These are phyloP conservation scores for Lampris incognitus DNA, from an alignment of 2,113 vertebrate genomes.

Conservation along the genomic window DNA sequence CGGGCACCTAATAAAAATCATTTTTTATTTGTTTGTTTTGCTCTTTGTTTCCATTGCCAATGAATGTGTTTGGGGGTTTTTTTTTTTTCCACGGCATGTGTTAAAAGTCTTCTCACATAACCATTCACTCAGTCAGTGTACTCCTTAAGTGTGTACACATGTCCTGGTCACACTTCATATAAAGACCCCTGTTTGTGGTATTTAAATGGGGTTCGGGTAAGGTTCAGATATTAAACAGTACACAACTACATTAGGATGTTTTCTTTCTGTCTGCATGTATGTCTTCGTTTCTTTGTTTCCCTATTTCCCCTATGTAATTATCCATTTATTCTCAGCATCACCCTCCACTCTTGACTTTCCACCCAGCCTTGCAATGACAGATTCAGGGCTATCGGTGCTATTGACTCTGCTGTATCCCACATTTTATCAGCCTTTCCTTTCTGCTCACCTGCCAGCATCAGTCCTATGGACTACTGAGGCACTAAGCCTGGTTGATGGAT, in stretches of 20 bases:
- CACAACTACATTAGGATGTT: conserved; percentile 9
- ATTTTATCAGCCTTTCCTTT: conserved; percentile 87
- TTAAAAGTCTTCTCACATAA: no score
- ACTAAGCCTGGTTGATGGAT: conserved; percentile 86
- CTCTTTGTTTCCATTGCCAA: no score
- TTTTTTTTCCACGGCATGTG: neutral
- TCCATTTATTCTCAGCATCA: conserved; percentile 32
- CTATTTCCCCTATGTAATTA: conserved; percentile 35
- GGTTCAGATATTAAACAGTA: neutral
- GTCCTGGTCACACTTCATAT: conserved; percentile 12
- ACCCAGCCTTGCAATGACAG: conserved; percentile 87
- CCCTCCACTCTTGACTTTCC: conserved; percentile 62
- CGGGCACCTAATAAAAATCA: neutral
- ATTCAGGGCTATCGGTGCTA: conserved; percentile 88
- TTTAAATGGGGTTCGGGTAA: no score
- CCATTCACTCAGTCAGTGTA: conserved; percentile 2
- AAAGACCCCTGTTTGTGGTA: conserved; percentile 2
- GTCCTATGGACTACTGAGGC: conserved; percentile 86
- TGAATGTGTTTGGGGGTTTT: neutral
- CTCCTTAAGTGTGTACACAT: conserved; percentile 13
- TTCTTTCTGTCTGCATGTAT: conserved; percentile 29
- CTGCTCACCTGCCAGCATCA: conserved; percentile 85
- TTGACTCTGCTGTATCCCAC: conserved; percentile 87
- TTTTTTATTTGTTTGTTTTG: neutral
- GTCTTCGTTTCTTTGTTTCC: conserved; percentile 31